A percentile compares a stretch with the other conserved stretches of the same genome.
These are phyloP conservation scores for Odontophorus gujanensis DNA, from an alignment of 2,113 vertebrate species.

Conservation along the genomic window DNA sequence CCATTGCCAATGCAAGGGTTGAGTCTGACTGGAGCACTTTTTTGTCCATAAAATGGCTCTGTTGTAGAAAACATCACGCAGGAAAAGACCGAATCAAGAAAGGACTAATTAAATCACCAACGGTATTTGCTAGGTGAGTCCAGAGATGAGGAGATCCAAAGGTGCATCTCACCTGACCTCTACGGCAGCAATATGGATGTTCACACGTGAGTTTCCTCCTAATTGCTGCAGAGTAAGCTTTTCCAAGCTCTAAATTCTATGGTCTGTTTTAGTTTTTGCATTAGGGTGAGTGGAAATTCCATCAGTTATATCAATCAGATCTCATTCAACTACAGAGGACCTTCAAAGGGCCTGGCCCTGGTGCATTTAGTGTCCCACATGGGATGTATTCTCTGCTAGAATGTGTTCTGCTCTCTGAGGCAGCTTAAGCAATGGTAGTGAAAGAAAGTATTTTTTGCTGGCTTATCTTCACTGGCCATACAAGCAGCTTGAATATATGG, in stretches of 20 bases:
- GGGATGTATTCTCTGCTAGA: background rate
- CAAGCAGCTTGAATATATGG: background rate
- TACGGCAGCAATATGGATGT: background rate
- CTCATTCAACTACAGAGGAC: background rate
- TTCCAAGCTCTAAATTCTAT: background rate
- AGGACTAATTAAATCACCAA: background rate
- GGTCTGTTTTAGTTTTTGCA: background rate
- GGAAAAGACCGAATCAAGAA: background rate
- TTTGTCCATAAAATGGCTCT: rapidly evolving
- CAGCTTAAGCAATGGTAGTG: background rate
- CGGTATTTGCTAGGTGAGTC: background rate
- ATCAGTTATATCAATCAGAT: background rate
- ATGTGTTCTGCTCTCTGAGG: background rate
- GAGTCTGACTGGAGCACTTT: background rate
- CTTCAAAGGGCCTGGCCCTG: background rate
- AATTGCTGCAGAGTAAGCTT: background rate
- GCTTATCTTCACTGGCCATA: background rate
- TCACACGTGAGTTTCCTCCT: background rate
- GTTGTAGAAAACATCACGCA: background rate
- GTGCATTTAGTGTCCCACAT: background rate
- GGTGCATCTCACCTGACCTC: background rate
- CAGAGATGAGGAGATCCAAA: background rate
- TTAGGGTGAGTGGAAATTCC: background rate
- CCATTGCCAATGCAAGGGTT: background rate
- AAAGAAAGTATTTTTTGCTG: background rate